Conservation (phyloP, 2,797 vertebrate species). For the Rachycentron canadum region DNA sequence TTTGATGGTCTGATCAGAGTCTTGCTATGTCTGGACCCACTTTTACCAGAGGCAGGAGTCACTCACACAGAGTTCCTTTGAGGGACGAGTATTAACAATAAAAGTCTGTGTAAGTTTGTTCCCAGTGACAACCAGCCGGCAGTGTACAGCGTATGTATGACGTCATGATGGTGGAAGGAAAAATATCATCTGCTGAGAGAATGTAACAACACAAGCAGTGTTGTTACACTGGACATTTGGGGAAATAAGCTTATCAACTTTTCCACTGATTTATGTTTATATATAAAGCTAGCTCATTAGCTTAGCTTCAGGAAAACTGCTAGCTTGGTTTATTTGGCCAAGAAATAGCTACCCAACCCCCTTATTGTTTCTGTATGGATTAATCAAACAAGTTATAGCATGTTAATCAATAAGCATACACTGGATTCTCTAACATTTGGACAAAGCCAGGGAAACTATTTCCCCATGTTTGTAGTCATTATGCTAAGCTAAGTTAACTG, state of each 20-base stretch:
- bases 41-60: conserved; percentile 39
- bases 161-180: conserved; percentile 57
- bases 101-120: conserved; percentile 49
- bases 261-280: not conserved
- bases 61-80: conserved; percentile 46
- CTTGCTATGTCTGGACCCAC: conserved; percentile 49
- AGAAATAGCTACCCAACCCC: not conserved
- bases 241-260: not conserved
- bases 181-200: conserved; percentile 35
- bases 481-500: not conserved
- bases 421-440: not conserved
- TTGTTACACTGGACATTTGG: not conserved
- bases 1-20: conserved; percentile 45
- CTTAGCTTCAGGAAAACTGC: not conserved
- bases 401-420: not conserved
- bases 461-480: not conserved
- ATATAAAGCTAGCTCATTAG: not conserved
- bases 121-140: conserved; percentile 38
- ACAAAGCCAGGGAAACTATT: not conserved
- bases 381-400: not conserved
- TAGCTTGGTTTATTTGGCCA: no score
- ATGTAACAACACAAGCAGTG: conserved; percentile 25
- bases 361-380: not conserved
- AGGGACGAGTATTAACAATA: conserved; percentile 42
- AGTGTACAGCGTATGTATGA: conserved; percentile 38